These are phyloP conservation scores for Ametastegia equiseti DNA, from an alignment of 2,888 invertebrate genomes.

Conservation along the genomic window DNA sequence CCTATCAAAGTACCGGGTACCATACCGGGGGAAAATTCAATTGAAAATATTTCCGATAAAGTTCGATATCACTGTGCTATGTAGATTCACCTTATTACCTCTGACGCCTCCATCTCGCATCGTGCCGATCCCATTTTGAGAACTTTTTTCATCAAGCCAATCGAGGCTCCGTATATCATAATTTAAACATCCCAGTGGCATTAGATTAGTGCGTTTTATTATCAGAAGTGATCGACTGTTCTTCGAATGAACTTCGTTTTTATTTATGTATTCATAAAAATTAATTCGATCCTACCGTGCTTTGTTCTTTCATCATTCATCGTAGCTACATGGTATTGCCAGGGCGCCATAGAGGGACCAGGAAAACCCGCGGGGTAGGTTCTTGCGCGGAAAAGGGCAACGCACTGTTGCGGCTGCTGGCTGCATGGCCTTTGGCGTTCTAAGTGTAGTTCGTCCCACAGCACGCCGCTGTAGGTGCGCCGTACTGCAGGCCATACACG, in stretches of 20 bases:
- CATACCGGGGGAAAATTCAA: constrained; percentile 46
- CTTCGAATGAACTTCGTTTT: not conserved
- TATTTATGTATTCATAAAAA: not conserved
- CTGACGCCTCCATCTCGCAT: not conserved
- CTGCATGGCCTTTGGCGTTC: constrained; percentile 43
- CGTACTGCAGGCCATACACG: constrained; percentile 24
- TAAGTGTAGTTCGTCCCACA: constrained; percentile 4
- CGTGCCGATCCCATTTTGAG: not conserved
- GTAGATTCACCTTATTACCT: not conserved
- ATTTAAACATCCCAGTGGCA: too few species aligned
- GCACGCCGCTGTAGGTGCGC: constrained; percentile 13
- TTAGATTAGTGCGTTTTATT: too few species aligned
- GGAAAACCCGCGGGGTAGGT: constrained; percentile 46
- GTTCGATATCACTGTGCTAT: not conserved
- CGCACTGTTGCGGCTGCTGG: constrained; percentile 39
- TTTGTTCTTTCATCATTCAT: constrained; percentile 30
- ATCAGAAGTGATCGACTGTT: not conserved
- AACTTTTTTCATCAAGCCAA: not conserved
- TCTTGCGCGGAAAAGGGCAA: constrained; percentile 37
- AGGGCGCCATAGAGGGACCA: constrained; percentile 13
- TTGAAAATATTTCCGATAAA: constrained; percentile 62
- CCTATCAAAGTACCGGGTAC: not conserved
- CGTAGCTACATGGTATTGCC: constrained; percentile 23
- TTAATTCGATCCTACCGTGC: not conserved
- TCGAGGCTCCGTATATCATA: too few species aligned